Evolutionary conservation across 2,888 invertebrate genomes (phyloP).

Genomic region (Andrena hattorfiana): DNA sequence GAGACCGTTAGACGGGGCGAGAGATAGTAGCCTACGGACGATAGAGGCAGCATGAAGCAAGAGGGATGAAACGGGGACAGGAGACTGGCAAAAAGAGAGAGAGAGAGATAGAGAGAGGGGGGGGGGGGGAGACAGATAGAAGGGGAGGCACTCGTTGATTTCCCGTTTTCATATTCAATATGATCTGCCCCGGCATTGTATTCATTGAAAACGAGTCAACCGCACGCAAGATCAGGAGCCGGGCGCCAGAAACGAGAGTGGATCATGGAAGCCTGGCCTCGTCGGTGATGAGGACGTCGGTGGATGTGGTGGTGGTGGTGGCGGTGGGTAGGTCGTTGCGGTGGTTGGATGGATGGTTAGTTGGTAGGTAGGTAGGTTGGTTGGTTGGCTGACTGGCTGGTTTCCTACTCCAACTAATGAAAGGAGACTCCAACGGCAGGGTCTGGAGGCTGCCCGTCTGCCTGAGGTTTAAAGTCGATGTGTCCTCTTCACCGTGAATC

Average conservation of each 20-base stretch:
- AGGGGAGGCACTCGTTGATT: constrained; percentile 82
- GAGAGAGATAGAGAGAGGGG: not conserved
- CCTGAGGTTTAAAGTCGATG: constrained; percentile 82
- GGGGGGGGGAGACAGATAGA: constrained; percentile 9
- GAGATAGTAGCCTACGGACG: not conserved
- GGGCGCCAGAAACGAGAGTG: constrained; percentile 79
- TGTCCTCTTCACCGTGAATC: constrained; percentile 79
- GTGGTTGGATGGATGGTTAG: constrained; percentile 79
- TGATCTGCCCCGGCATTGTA: constrained; percentile 84
- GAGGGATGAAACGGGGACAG: not conserved
- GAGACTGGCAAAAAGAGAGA: not conserved
- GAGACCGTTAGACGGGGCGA: constrained; percentile 10
- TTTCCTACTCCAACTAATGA: constrained; percentile 84
- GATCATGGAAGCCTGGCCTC: constrained; percentile 76
- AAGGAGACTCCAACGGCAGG: constrained; percentile 81
- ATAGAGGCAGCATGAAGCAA: constrained; percentile 14
- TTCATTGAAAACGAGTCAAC: constrained; percentile 85
- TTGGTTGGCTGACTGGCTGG: constrained; percentile 78
- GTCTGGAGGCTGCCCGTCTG: constrained; percentile 78
- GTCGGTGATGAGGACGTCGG: constrained; percentile 66
- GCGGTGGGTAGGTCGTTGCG: constrained; percentile 72
- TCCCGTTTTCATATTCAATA: constrained; percentile 85
- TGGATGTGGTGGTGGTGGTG: constrained; percentile 55
- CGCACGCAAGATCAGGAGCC: constrained; percentile 84
- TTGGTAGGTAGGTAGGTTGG: constrained; percentile 78